Evolutionary conservation across 2,888 invertebrate genomes (phyloP).

Genomic region (Amphipyra berbera): DNA sequence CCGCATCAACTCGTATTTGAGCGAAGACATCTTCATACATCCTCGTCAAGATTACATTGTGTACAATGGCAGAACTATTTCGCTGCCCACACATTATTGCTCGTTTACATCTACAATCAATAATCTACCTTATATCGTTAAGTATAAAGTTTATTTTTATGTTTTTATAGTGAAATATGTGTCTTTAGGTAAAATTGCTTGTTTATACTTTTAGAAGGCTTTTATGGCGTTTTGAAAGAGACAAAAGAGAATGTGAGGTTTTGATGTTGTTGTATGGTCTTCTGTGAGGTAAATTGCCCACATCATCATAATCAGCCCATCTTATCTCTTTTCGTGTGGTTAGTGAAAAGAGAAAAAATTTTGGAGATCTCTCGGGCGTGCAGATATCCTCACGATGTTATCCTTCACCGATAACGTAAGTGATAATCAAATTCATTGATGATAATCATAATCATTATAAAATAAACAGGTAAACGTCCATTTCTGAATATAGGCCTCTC

Average conservation of each 20-base stretch:
- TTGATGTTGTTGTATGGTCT: constrained; percentile 27
- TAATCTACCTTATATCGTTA: neutral
- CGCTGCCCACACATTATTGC: constrained; percentile 60
- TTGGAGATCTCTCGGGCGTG: too few species aligned
- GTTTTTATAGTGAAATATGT: neutral
- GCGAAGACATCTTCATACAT: constrained; percentile 46
- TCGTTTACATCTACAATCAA: constrained; percentile 1
- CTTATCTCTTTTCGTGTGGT: too few species aligned
- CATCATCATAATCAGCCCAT: neutral
- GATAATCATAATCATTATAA: too few species aligned
- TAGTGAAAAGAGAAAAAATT: too few species aligned
- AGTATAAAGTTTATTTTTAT: neutral
- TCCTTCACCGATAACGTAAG: too few species aligned
- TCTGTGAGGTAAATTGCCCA: neutral
- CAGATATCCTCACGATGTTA: too few species aligned
- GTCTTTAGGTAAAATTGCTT: constrained; percentile 23
- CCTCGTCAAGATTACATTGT: constrained; percentile 59
- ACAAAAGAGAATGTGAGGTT: constrained; percentile 21
- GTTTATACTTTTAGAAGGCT: constrained; percentile 33
- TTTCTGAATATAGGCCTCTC: too few species aligned
- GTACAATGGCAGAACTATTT: constrained; percentile 64
- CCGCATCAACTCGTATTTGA: too few species aligned
- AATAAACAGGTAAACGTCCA: too few species aligned
- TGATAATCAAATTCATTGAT: too few species aligned
- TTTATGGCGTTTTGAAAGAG: constrained; percentile 32